These are phyloP conservation scores for Thyatira batis DNA, from an alignment of 2,888 invertebrate species.

Conservation along the genomic window DNA sequence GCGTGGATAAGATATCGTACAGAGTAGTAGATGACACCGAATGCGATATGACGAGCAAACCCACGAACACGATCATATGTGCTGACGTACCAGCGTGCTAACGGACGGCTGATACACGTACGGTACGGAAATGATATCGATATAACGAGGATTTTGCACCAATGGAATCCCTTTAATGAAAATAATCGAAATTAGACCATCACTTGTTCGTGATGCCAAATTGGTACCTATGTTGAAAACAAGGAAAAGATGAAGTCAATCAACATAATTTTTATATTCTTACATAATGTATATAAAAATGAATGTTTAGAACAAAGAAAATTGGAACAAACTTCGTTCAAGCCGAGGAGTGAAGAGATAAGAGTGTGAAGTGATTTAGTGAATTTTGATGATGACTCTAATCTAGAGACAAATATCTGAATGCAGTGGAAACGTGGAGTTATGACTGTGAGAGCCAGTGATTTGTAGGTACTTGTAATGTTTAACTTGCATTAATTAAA, in stretches of 20 bases:
- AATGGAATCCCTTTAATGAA: not conserved
- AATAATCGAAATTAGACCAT: not conserved
- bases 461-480: slow-evolving; percentile 52
- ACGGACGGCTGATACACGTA: slow-evolving; percentile 13
- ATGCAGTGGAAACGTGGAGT: slow-evolving; percentile 29
- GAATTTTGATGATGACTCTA: slow-evolving; percentile 27
- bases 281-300: not conserved
- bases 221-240: not conserved
- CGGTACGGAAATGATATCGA: slow-evolving; percentile 9
- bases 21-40: slow-evolving; percentile 87
- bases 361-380: slow-evolving; percentile 36
- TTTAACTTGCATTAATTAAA: slow-evolving; percentile 46
- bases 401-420: slow-evolving; percentile 17
- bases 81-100: slow-evolving; percentile 74
- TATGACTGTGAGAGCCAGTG: slow-evolving; percentile 46
- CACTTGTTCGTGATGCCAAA: not conserved
- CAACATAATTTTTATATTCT: not conserved
- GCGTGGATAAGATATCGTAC: slow-evolving; percentile 88
- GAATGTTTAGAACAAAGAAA: not conserved
- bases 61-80: slow-evolving; percentile 86
- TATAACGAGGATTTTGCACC: not conserved
- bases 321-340: not conserved
- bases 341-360: slow-evolving; percentile 16
- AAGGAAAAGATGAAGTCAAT: not conserved
- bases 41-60: slow-evolving; percentile 86